phyloP scores from a whole-genome alignment of 2,113 vertebrate genomes.

The Oreochromis niloticus region DNA sequence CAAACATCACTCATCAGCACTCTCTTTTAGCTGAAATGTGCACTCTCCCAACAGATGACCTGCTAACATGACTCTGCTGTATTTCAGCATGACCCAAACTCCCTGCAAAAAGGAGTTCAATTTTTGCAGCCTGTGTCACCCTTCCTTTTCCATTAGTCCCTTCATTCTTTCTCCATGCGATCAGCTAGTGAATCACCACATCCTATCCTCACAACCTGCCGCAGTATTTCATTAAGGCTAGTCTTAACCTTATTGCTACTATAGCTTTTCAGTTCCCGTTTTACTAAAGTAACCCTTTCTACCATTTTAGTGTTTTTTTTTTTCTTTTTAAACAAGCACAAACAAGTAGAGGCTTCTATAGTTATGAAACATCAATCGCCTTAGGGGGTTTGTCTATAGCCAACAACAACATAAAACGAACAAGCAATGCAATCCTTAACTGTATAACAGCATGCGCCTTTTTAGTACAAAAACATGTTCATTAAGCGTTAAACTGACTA shows the following conservation, averaged over 20 bases:
- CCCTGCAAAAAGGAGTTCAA: background rate
- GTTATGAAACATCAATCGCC: background rate
- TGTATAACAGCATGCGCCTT: background rate
- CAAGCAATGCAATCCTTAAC: background rate
- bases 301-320: background rate
- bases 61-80: background rate
- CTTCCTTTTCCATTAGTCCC: constrained; percentile 20
- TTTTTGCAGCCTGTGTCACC: constrained; percentile 36
- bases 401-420: background rate
- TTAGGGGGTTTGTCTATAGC: background rate
- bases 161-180: constrained; percentile 38
- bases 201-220: background rate
- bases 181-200: constrained; percentile 46
- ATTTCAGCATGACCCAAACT: background rate
- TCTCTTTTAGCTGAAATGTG: background rate
- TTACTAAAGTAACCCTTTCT: background rate
- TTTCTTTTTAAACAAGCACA: background rate
- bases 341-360: background rate
- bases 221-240: background rate
- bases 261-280: background rate
- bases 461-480: background rate
- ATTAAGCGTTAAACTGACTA: background rate
- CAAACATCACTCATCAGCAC: constrained; percentile 34
- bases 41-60: background rate
- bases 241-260: background rate